Evolutionary conservation across 2,797 vertebrate species (phyloP).

Genomic region (Pangasius djambal): DNA sequence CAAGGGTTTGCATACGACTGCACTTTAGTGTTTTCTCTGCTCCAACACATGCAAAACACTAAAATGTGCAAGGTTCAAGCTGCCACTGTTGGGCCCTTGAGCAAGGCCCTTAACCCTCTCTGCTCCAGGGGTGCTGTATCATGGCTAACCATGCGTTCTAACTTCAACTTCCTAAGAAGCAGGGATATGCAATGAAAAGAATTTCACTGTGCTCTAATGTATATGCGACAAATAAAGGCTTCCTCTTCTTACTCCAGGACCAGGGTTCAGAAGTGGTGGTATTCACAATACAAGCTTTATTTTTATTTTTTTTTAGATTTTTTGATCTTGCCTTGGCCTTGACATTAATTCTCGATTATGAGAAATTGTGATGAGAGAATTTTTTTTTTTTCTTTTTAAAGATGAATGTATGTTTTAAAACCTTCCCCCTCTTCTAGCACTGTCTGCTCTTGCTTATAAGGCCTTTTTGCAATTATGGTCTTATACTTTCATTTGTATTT

Average conservation of each 20-base stretch:
- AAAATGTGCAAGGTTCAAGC: not conserved
- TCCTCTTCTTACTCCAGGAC: not conserved
- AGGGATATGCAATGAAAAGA: too few species aligned
- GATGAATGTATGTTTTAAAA: not conserved
- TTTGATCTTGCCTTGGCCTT: not conserved
- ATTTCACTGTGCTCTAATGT: too few species aligned
- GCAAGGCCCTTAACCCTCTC: too few species aligned
- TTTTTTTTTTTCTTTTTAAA: too few species aligned
- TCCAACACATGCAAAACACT: not conserved
- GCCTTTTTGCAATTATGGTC: not conserved
- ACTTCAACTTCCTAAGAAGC: too few species aligned
- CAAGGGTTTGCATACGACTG: not conserved
- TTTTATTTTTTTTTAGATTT: not conserved
- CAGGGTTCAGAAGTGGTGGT: not conserved
- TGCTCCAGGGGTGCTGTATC: too few species aligned
- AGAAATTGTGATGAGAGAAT: not conserved
- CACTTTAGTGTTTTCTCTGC: not conserved
- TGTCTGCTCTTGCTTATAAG: not conserved
- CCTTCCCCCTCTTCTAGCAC: not conserved
- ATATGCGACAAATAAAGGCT: too few species aligned
- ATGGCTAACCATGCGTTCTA: too few species aligned
- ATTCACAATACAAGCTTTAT: not conserved
- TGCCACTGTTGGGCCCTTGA: too few species aligned
- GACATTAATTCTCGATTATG: not conserved
- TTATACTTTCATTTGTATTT: not conserved